These are phyloP conservation scores for Phyllotis vaccarum DNA, from an alignment of 2,797 vertebrate species.

Conservation along the genomic window DNA sequence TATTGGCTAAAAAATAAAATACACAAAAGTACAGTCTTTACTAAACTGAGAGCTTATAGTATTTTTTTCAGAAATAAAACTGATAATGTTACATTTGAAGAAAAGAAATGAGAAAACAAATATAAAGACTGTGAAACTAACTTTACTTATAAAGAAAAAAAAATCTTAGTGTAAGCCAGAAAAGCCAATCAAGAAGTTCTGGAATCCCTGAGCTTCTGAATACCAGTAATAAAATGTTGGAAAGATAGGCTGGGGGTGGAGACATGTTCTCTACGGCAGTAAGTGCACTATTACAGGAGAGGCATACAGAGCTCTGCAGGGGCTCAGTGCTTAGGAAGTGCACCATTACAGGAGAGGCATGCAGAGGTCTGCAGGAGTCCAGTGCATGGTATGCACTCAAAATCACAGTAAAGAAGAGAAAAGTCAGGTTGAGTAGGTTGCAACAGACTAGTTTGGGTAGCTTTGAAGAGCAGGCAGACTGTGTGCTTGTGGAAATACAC, in stretches of 20 bases:
- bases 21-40: not conserved
- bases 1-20: not conserved
- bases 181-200: not conserved
- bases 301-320: not conserved
- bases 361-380: not conserved
- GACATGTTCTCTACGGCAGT: not conserved
- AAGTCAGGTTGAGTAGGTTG: not conserved
- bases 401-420: not conserved
- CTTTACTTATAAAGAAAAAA: too few relatives aligned
- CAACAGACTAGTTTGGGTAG: too few relatives aligned
- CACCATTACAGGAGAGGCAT: too few relatives aligned
- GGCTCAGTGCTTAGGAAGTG: too few relatives aligned
- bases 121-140: not conserved
- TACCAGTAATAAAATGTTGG: not conserved
- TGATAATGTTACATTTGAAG: not conserved
- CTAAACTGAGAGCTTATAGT: not conserved
- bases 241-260: rapidly evolving
- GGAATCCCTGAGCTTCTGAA: not conserved
- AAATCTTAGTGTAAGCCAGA: not conserved
- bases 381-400: not conserved
- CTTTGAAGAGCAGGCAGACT: not conserved
- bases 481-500: not conserved
- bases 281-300: not conserved
- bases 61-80: constrained; percentile 50
- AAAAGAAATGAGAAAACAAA: constrained; percentile 33